Percentiles rank a stretch among this genome's conserved stretches.
phyloP scores from a whole-genome alignment of 2,797 vertebrate genomes.

The Emydoidea blandingii region DNA sequence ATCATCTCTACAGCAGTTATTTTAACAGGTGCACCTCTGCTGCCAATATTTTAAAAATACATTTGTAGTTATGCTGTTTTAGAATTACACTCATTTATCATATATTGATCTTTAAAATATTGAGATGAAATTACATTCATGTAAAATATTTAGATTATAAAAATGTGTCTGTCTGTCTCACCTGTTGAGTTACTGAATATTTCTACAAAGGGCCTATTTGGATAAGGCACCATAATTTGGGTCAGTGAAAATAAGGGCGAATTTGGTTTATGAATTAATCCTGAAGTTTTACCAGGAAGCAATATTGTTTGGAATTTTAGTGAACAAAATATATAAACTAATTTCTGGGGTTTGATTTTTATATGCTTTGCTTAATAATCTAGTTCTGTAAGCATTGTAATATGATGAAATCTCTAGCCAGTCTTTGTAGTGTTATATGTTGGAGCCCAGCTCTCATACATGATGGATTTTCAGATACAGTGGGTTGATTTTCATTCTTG shows the following conservation, averaged over 20 bases:
- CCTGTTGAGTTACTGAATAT: background rate
- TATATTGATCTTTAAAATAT: background rate
- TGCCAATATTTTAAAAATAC: background rate
- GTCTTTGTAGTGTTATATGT: background rate
- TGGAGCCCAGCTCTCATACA: background rate
- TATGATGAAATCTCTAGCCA: background rate
- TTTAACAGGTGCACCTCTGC: background rate
- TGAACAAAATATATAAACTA: background rate
- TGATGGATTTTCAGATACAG: constrained; percentile 34
- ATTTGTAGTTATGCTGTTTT: background rate
- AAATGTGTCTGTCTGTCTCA: background rate
- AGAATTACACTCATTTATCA: background rate
- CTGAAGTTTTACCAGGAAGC: constrained; percentile 7
- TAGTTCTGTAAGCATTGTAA: constrained; percentile 5
- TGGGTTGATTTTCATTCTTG: constrained; percentile 48
- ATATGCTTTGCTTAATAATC: constrained; percentile 6
- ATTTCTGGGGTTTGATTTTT: constrained; percentile 20
- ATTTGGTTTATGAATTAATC: constrained; percentile 1
- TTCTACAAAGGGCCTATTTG: background rate
- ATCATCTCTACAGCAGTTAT: background rate
- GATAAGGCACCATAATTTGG: background rate
- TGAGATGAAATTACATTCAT: background rate
- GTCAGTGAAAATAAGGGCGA: accelerated
- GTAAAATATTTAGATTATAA: background rate
- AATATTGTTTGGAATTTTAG: background rate